phyloP scores from a whole-genome alignment of 2,888 invertebrate genomes.

The Augiades crinisus region DNA sequence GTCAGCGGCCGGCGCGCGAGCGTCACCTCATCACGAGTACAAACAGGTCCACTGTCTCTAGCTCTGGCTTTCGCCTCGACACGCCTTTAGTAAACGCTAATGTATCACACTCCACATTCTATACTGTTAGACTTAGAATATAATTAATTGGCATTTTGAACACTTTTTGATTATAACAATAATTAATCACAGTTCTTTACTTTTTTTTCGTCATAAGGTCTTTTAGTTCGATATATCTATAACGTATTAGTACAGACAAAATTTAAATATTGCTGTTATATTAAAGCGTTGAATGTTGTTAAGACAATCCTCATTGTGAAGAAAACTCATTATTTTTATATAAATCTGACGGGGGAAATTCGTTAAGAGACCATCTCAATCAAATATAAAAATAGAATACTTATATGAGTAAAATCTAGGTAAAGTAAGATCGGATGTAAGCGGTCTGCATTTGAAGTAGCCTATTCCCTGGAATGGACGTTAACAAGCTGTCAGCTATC shows the following conservation, averaged over 20 bases:
- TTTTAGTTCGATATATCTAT: background rate
- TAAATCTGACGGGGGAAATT: too few species aligned
- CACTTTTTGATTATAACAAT: conserved; percentile 32
- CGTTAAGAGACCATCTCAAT: background rate
- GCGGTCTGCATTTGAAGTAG: conserved; percentile 55
- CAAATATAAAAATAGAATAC: conserved; percentile 5
- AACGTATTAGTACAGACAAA: too few species aligned
- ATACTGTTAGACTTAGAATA: conserved; percentile 22
- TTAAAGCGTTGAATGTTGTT: background rate
- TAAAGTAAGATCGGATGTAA: conserved; percentile 43
- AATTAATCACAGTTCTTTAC: conserved; percentile 14
- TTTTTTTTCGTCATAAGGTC: background rate
- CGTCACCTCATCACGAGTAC: conserved; percentile 73
- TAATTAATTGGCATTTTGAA: conserved; percentile 36
- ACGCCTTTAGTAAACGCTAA: conserved; percentile 39
- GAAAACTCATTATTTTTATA: background rate
- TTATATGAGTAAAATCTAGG: background rate
- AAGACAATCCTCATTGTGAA: conserved; percentile 14
- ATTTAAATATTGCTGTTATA: background rate
- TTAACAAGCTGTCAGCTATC: conserved; percentile 55
- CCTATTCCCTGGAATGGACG: conserved; percentile 48
- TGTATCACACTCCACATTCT: conserved; percentile 41
- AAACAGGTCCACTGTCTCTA: conserved; percentile 34
- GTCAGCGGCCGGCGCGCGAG: conserved; percentile 71
- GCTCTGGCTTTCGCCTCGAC: conserved; percentile 40